A percentile compares a stretch with the other conserved stretches of the same genome.
phyloP scores from a whole-genome alignment of 2,113 vertebrate genomes.

The Dendropsophus ebraccatus region DNA sequence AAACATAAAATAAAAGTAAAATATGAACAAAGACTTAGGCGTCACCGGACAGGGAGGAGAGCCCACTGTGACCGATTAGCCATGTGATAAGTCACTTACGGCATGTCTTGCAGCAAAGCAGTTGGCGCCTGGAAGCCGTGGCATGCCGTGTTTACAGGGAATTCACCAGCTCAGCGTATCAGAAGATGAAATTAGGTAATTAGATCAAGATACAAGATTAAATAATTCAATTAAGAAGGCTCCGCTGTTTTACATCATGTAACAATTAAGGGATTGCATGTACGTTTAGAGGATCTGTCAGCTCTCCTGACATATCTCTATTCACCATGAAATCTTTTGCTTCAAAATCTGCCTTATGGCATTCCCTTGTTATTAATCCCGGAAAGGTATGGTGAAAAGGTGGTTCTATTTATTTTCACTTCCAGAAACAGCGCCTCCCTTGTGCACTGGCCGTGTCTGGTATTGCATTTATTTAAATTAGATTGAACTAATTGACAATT shows the following conservation, averaged over 20 bases:
- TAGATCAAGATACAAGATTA: not conserved
- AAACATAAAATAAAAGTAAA: too few relatives aligned
- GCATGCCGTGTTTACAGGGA: not conserved
- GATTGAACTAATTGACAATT: too few relatives aligned
- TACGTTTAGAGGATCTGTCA: not conserved
- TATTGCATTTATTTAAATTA: not conserved
- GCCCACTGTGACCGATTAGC: not conserved
- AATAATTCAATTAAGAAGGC: slow-evolving; percentile 30
- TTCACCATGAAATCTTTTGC: not conserved
- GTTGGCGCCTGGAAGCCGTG: not conserved
- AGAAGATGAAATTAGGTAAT: not conserved
- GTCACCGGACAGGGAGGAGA: not conserved
- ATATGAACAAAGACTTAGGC: too few relatives aligned
- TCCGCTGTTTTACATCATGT: slow-evolving; percentile 13
- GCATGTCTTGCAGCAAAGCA: not conserved
- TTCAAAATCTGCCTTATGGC: not conserved
- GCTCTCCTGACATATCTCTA: not conserved
- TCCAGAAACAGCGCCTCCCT: too few relatives aligned
- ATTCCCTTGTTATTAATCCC: not conserved
- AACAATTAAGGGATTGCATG: slow-evolving; percentile 8
- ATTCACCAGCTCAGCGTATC: slow-evolving; percentile 3
- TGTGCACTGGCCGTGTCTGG: not conserved
- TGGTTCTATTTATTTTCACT: not conserved
- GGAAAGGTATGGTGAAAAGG: not conserved
- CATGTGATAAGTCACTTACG: not conserved